Conservation (phyloP, 1,140 invertebrate genomes). For the Eumaeus atala region DNA sequence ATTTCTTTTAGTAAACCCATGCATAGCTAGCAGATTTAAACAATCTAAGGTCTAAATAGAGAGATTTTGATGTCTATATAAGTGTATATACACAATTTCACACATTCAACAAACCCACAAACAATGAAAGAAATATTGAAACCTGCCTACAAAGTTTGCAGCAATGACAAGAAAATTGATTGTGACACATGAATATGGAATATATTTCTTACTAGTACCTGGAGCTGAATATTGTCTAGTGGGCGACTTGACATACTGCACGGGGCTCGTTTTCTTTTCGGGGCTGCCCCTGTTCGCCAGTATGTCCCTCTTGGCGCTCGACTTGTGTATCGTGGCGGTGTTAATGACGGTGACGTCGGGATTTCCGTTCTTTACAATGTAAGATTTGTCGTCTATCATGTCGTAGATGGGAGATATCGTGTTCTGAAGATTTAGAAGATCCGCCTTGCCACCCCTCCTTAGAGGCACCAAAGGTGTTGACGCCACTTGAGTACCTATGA, state of each 20-base stretch:
- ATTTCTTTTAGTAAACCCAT: too few relatives aligned
- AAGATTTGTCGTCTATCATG: conserved; percentile 48
- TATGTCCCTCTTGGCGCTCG: conserved; percentile 48
- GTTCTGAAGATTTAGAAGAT: conserved; percentile 46
- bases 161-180: neutral
- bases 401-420: conserved; percentile 64
- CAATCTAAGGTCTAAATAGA: too few relatives aligned
- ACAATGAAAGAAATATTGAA: too few relatives aligned
- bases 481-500: conserved; percentile 35
- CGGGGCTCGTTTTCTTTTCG: conserved; percentile 39
- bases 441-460: conserved; percentile 36
- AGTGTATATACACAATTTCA: too few relatives aligned
- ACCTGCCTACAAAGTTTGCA: neutral
- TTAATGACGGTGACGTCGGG: conserved; percentile 43
- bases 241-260: conserved; percentile 20
- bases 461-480: conserved; percentile 50
- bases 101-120: too few relatives aligned
- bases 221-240: conserved; percentile 32
- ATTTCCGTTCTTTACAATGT: conserved; percentile 33
- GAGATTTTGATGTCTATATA: too few relatives aligned
- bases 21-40: too few relatives aligned
- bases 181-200: neutral
- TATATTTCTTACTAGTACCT: conserved; percentile 23
- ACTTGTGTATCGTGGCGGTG: conserved; percentile 46
- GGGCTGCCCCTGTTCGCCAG: conserved; percentile 40